These are phyloP conservation scores for Acyrthosiphon pisum DNA, from an alignment of 1,140 invertebrate genomes.

Conservation along the genomic window DNA sequence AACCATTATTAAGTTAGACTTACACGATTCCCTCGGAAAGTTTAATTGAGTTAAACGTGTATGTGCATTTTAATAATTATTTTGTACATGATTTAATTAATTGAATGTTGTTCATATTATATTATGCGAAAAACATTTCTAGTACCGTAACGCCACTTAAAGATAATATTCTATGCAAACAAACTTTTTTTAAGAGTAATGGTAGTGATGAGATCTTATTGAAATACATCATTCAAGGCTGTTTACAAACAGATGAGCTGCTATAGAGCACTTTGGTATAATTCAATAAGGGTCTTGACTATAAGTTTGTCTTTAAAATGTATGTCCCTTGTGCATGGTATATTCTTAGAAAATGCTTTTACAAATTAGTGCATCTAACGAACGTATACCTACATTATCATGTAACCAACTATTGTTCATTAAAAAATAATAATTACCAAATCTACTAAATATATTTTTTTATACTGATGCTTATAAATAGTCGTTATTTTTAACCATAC, in stretches of 20 bases:
- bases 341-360: neutral
- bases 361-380: conserved; percentile 26
- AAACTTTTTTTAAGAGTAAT: neutral
- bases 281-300: conserved; percentile 20
- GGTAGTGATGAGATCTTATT: neutral
- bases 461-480: neutral
- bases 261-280: neutral
- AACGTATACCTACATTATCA: neutral
- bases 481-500: neutral
- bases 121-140: neutral
- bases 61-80: conserved; percentile 18
- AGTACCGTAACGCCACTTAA: neutral
- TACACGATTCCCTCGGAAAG: neutral
- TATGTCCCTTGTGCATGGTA: neutral
- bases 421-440: neutral
- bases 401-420: neutral
- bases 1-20: neutral
- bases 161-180: neutral
- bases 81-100: conserved; percentile 25
- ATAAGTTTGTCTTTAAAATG: conserved; percentile 9
- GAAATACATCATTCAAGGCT: neutral
- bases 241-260: neutral
- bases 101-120: too few relatives aligned
- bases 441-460: neutral
- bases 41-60: conserved; percentile 13